Evolutionary conservation across 2,888 invertebrate species (phyloP).

Genomic region (Ommatoiulus sabulosus): DNA sequence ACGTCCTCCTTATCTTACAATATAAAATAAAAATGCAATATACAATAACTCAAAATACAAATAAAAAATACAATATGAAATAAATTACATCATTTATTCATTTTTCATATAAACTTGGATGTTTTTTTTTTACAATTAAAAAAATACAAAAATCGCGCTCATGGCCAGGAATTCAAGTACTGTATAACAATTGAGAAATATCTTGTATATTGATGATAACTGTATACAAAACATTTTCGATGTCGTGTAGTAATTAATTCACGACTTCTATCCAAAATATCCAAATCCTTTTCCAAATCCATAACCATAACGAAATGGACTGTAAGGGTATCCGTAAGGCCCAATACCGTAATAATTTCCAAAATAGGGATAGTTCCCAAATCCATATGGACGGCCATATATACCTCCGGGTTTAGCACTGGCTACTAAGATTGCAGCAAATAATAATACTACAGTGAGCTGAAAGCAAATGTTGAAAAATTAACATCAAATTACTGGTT

Average conservation of each 20-base stretch:
- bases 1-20: neutral
- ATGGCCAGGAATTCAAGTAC: neutral
- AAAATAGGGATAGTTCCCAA: neutral
- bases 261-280: neutral
- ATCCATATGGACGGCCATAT: neutral
- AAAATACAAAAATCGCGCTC: neutral
- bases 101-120: neutral
- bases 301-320: neutral
- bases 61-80: neutral
- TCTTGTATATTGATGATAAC: no score
- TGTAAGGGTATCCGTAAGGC: neutral
- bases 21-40: neutral
- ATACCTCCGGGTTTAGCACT: neutral
- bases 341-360: neutral
- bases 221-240: no score
- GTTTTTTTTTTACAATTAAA: neutral
- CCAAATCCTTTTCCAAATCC: neutral
- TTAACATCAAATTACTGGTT: neutral
- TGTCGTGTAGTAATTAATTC: neutral
- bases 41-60: no score
- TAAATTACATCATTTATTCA: neutral
- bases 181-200: no score
- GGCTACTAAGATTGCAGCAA: neutral
- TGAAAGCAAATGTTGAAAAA: neutral
- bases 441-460: neutral